Conservation (phyloP, 1,140 invertebrate genomes). For the Drosophila insularis region DNA sequence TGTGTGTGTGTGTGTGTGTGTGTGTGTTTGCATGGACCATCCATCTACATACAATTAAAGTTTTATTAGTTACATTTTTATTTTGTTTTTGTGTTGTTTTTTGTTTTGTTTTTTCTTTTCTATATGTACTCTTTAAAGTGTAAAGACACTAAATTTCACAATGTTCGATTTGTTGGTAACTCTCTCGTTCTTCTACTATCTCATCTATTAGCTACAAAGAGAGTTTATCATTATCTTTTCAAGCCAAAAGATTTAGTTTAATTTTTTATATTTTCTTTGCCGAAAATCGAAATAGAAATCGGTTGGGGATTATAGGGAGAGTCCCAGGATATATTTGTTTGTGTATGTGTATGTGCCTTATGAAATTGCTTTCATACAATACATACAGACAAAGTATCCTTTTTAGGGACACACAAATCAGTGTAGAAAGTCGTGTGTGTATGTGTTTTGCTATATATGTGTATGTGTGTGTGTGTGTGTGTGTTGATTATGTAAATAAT, state of each 20-base stretch:
- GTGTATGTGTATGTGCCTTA: too few relatives aligned
- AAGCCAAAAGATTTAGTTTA: conserved; percentile 14
- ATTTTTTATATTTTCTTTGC: neutral
- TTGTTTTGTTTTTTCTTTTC: conserved; percentile 38
- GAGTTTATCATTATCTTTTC: conserved; percentile 3
- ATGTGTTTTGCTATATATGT: conserved; percentile 11
- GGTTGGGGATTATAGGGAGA: conserved; percentile 28
- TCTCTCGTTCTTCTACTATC: conserved; percentile 28
- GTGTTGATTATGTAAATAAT: conserved; percentile 55
- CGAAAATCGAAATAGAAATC: conserved; percentile 37
- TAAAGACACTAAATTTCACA: conserved; percentile 81
- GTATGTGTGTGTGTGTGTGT: conserved; percentile 25
- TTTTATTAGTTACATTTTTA: conserved; percentile 43
- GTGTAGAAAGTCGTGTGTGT: conserved; percentile 27
- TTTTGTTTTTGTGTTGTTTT: conserved; percentile 38
- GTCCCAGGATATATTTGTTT: neutral
- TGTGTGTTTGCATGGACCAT: conserved; percentile 26
- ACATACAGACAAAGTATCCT: neutral
- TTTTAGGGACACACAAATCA: conserved; percentile 20
- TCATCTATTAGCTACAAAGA: conserved; percentile 54
- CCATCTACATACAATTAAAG: conserved; percentile 50
- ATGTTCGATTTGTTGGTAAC: conserved; percentile 72
- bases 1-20: conserved; percentile 26
- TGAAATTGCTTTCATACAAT: too few relatives aligned
- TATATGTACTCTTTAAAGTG: conserved; percentile 78